Evolutionary conservation across 1,140 invertebrate genomes (phyloP), one percentile per base, ranked within the genome.

Genomic region (Parasteatoda tepidariorum): DNA sequence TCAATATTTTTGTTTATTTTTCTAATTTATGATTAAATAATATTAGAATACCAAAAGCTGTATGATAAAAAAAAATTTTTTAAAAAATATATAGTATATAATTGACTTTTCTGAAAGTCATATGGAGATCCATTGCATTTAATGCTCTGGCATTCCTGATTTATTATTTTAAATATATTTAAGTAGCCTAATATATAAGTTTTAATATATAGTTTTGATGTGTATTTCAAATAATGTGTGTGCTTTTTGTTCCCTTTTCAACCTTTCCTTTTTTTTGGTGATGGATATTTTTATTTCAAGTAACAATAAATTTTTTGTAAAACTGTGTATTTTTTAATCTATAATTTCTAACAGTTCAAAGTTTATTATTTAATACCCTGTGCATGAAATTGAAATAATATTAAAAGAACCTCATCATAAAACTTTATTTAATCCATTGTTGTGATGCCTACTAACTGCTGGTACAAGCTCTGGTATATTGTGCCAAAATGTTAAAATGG

Each of bases 401-500:
- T 33, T 34, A 74, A 48, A 55, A 64, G 7, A 30, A 57, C 11
- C 48, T 30, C 22, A 34, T 74, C 28, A 33, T 5, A n/a, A 55
- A 11, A 11, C 9, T 59, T 3, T 34, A 31, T 22, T 31, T 55
- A 41, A 33, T 15, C 26, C 30, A 31, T 24, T 61, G 24, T n/a
- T 26, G 18, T 34, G 31, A 54, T 66, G 74, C 74, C 74, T n/a
- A 41, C 48, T 57, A 66, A 78, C 26, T 78, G 61, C 74, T 78
- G 74, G 74, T 61, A 22, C 41, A 66, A 33, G 62, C 30, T 33
- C 30, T 74, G 61, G 61, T 34, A 55, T 66, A 48, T n/a, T 78
- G 74, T 31, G 74, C 74, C 74, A 78, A 38, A 78, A 26, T 78
- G 74, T 78, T 78, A 66, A 26, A 78, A 61, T 15, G 61, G 74